phyloP scores from a whole-genome alignment of 1,140 invertebrate genomes.

The Drosophila serrata region DNA sequence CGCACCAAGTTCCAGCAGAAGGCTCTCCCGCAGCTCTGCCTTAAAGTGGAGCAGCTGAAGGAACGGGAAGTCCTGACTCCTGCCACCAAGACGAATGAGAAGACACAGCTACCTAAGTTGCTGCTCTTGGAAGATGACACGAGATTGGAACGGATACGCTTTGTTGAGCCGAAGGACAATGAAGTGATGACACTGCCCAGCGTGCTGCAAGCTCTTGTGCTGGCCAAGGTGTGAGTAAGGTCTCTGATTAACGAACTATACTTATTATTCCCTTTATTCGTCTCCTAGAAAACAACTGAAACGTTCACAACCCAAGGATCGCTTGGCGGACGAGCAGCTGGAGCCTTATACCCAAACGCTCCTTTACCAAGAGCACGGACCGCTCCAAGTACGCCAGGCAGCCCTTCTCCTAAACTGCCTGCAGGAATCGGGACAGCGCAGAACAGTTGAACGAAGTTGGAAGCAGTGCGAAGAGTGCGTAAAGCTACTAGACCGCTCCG shows the following conservation, averaged over 20 bases:
- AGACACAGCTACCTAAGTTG: slow-evolving; percentile 87
- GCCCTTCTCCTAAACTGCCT: slow-evolving; percentile 91
- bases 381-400: slow-evolving; percentile 90
- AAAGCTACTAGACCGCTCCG: slow-evolving; percentile 81
- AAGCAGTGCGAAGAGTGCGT: slow-evolving; percentile 94
- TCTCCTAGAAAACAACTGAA: slow-evolving; percentile 87
- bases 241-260: slow-evolving; percentile 18
- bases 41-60: slow-evolving; percentile 85
- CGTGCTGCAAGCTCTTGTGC: slow-evolving; percentile 92
- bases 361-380: slow-evolving; percentile 88
- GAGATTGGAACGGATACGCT: slow-evolving; percentile 91
- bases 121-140: slow-evolving; percentile 93
- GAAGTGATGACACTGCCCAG: slow-evolving; percentile 88
- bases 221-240: slow-evolving; percentile 88
- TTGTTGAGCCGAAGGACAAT: slow-evolving; percentile 87
- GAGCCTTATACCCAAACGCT: slow-evolving; percentile 91
- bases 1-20: slow-evolving; percentile 95
- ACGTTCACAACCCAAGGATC: slow-evolving; percentile 91
- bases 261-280: slow-evolving; percentile 79
- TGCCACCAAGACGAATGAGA: slow-evolving; percentile 85
- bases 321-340: slow-evolving; percentile 92
- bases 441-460: slow-evolving; percentile 94
- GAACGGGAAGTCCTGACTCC: slow-evolving; percentile 71
- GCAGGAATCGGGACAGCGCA: slow-evolving; percentile 90
- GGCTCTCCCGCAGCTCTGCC: slow-evolving; percentile 92